Evolutionary conservation across 2,888 invertebrate genomes (phyloP).

Genomic region (Sarcophaga rosellei): DNA sequence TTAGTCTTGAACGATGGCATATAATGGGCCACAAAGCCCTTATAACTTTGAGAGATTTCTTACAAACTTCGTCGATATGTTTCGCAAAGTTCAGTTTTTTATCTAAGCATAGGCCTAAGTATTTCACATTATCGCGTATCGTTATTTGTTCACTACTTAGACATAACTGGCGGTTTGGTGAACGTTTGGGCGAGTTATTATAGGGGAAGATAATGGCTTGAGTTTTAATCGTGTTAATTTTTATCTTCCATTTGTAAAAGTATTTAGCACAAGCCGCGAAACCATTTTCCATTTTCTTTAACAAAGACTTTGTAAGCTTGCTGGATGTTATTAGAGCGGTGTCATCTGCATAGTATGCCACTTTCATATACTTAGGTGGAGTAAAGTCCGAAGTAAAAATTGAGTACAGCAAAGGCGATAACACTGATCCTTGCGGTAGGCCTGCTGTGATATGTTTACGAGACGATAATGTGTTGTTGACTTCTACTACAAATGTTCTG

Average conservation of each 20-base stretch:
- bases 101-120: background rate
- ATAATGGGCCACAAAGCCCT: slow-evolving; percentile 15
- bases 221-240: too few relatives aligned
- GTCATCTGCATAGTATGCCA: slow-evolving; percentile 21
- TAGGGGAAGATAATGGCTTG: background rate
- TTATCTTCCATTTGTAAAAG: background rate
- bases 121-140: slow-evolving; percentile 5
- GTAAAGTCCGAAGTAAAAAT: slow-evolving; percentile 11
- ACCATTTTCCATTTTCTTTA: background rate
- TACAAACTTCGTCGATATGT: background rate
- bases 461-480: background rate
- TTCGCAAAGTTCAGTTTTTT: background rate
- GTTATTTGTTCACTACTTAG: background rate
- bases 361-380: background rate
- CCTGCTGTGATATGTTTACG: slow-evolving; percentile 10
- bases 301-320: background rate
- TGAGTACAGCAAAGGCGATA: slow-evolving; percentile 1
- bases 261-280: slow-evolving; percentile 19
- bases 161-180: background rate
- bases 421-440: slow-evolving; percentile 27
- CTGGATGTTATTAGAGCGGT: background rate
- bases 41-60: background rate
- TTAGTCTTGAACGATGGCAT: too few relatives aligned
- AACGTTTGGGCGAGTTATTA: slow-evolving; percentile 15
- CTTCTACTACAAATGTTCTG: background rate